Evolutionary conservation across 2,888 invertebrate genomes (phyloP).

Genomic region (Pammene aurita): DNA sequence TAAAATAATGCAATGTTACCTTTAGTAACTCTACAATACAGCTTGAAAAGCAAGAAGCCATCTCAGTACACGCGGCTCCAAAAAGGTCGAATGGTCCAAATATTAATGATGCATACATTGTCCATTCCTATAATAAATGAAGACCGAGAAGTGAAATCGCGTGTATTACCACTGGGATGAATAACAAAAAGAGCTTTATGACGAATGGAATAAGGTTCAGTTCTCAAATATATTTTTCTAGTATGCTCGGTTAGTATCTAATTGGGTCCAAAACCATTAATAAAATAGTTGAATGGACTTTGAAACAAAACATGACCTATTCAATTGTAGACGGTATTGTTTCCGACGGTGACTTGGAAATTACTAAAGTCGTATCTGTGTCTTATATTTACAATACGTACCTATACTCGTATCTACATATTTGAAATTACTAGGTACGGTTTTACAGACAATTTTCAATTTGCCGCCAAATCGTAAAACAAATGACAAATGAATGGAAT

Average conservation of each 20-base stretch:
- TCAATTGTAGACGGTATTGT: constrained; percentile 39
- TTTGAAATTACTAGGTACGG: too few relatives aligned
- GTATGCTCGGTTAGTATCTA: constrained; percentile 39
- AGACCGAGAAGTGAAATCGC: constrained; percentile 34
- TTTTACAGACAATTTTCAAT: too few relatives aligned
- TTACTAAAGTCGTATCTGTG: constrained; percentile 51
- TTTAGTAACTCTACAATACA: neutral
- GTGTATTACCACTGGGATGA: constrained; percentile 9
- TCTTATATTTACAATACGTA: too few relatives aligned
- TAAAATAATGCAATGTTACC: neutral
- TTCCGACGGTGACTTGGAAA: constrained; percentile 52
- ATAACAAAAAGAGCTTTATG: neutral
- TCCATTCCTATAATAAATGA: constrained; percentile 34
- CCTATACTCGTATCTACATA: too few relatives aligned
- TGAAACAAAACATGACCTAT: constrained; percentile 46
- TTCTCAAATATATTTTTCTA: neutral
- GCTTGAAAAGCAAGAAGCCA: neutral
- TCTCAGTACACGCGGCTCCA: neutral
- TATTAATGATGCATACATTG: constrained; percentile 37
- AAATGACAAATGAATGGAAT: too few relatives aligned
- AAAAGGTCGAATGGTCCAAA: constrained; percentile 6
- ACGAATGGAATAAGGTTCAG: neutral
- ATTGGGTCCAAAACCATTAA: constrained; percentile 59
- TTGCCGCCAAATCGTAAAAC: too few relatives aligned
- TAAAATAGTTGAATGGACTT: constrained; percentile 55